Base-by-base conservation (phyloP, 1,140 invertebrate species). In the Matsumurasca onukii region DNA sequence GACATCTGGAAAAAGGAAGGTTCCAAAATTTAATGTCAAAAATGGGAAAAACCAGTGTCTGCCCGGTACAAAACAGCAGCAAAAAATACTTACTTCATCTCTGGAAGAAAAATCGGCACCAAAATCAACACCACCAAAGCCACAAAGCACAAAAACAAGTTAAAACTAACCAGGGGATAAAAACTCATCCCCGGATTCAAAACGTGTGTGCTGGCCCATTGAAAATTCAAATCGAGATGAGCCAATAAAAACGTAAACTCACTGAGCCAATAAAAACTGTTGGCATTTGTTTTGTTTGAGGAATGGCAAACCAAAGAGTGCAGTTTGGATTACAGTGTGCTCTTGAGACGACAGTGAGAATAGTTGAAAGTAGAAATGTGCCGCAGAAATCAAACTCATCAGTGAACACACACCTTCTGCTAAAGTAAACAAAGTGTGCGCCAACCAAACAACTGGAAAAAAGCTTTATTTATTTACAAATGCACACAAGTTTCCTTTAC, bases 321-420 rank as follows among this genome's bases (percentile, higher is more conserved):
- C 63, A 64, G 27, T 68, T 61, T 61, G 67, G 55, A 68, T 49
- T 25, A 68, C 51, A 68, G 57, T 67, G 62, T 65, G 62, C 62
- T 25, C 62, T 65, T n/a, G n/a, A 65, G 62, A 65, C 55, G 64
- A 73, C 69, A 73, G 71, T 69, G 69, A 71, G 71, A 62, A 73
- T 51, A 69, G 67, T 59, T 59, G 48, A 67, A 66, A 69, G 55
- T 67, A 71, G 65, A 84, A 79, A 78, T 79, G 84, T 86, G 85
- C 85, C 85, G 85, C 86, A 86, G 80, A 86, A 86, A 86, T 79
- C 78, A 81, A 86, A 86, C 83, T 85, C 76, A 82, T 80, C 81
- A n/a, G n/a, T n/a, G n/a, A n/a, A n/a, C 5, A 66, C 24, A 66
- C 55, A 39, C 55, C 30, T 27, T 5, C 30, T n/a, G 79, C 78